Base-by-base conservation (phyloP, 2,888 invertebrate species). In the Leistus spinibarbis region DNA sequence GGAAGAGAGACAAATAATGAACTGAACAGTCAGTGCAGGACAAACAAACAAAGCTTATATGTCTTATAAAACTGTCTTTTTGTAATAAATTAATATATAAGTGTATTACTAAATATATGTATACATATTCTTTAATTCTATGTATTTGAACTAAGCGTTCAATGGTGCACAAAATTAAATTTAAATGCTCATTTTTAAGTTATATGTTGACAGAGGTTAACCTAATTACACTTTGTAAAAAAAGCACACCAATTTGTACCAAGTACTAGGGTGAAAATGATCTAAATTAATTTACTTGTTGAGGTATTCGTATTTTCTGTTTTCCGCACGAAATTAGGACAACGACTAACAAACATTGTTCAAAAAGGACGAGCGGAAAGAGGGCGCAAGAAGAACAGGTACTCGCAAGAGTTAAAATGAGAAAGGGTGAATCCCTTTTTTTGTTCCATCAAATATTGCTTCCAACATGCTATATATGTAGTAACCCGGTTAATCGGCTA, bases 261-360 rank as follows among this genome's bases (percentile, higher is more conserved):
- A 60, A 20, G 60, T 22, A 19, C 22, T 60, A 10, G 22, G 13
- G 60, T 60, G 10, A 60, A 60, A 60, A 19, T 19, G 60, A 60
- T 60, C 60, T 20, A 22, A 60, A 60, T 60, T 60, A 60, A 60
- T 60, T 60, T 60, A 22, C 60, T 60, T 60, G 60, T 60, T 60
- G 60, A 60, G 60, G 60, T 60, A 22, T 60, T 60, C 60, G 60
- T 20, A 60, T 60, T 60, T 20, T 20, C 60, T 60, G 40, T 17
- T 2, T 17, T 10, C 60, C 60, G 19, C 60, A 22, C 60, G 60
- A 10, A 22, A 60, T 10, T 60, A 17, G 17, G 0, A 40, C 40
- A 13, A 40, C 40, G 40, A 13, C 10, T 40, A 40, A 40, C 40
- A 40, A 1, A 40, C 40, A 40, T 40, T 40, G 40, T 40, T 40